Percentiles rank a stretch among this genome's conserved stretches.
Evolutionary conservation across 2,797 vertebrate species (phyloP).

Genomic region (Halcyon badia): DNA sequence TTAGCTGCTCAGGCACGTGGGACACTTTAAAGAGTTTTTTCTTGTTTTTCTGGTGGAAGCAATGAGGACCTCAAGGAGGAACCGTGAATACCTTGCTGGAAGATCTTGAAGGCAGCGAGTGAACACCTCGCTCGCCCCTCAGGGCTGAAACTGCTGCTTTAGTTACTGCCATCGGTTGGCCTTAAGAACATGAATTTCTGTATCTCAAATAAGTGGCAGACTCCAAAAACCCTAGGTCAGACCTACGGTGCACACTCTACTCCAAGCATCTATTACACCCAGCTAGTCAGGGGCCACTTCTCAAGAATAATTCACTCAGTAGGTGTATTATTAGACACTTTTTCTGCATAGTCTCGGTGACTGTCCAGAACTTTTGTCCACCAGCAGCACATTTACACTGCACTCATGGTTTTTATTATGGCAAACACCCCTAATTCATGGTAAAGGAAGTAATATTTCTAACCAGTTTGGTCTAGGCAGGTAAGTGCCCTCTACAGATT

Average conservation of each 20-base stretch:
- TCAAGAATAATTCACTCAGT: not conserved
- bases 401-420: not conserved
- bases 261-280: fast-evolving
- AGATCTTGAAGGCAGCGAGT: not conserved
- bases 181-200: not conserved
- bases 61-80: not conserved
- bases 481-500: not conserved
- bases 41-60: not conserved
- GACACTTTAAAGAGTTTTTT: not conserved
- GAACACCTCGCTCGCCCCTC: no score
- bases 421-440: not conserved
- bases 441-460: not conserved
- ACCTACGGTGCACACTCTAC: fast-evolving
- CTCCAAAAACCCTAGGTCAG: not conserved
- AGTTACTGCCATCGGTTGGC: not conserved
- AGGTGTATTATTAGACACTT: no score
- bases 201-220: not conserved
- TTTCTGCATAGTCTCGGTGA: not conserved
- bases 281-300: fast-evolving
- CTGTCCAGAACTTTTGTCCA: not conserved
- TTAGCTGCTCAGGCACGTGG: not conserved
- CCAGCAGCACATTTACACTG: not conserved
- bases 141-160: no score
- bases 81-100: not conserved
- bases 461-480: not conserved